Conservation (phyloP, 2,888 invertebrate genomes). For the Spialia ferax region DNA sequence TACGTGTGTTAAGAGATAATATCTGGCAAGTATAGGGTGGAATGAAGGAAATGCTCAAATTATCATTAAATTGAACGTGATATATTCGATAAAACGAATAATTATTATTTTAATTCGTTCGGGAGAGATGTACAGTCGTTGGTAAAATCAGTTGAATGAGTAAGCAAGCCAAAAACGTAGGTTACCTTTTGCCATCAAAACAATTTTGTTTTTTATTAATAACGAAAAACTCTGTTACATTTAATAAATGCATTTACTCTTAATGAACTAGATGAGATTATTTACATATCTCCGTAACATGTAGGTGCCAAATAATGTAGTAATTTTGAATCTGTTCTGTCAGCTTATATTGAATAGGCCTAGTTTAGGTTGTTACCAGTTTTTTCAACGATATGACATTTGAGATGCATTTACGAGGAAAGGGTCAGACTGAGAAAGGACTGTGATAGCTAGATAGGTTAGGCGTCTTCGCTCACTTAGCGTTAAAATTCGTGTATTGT, state of each 20-base stretch:
- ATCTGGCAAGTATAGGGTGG: conserved; percentile 74
- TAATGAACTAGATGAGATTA: conserved; percentile 59
- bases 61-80: conserved; percentile 61
- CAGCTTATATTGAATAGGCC: conserved; percentile 72
- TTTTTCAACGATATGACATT: conserved; percentile 76
- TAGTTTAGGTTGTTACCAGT: conserved; percentile 84
- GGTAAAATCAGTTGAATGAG: conserved; percentile 58
- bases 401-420: conserved; percentile 82
- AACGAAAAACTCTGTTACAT: conserved; percentile 64
- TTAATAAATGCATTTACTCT: conserved; percentile 58
- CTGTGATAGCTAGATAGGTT: conserved; percentile 86
- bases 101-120: conserved; percentile 43
- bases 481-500: conserved; percentile 71
- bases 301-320: conserved; percentile 85
- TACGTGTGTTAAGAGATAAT: conserved; percentile 75
- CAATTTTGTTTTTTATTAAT: conserved; percentile 69
- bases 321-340: conserved; percentile 70
- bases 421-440: conserved; percentile 86
- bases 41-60: conserved; percentile 78
- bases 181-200: conserved; percentile 83
- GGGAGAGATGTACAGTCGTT: conserved; percentile 56
- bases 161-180: conserved; percentile 83
- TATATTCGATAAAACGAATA: conserved; percentile 44
- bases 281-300: conserved; percentile 65
- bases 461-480: conserved; percentile 83